phyloP scores from a whole-genome alignment of 2,113 vertebrate species.

The Pterocles orientalis region DNA sequence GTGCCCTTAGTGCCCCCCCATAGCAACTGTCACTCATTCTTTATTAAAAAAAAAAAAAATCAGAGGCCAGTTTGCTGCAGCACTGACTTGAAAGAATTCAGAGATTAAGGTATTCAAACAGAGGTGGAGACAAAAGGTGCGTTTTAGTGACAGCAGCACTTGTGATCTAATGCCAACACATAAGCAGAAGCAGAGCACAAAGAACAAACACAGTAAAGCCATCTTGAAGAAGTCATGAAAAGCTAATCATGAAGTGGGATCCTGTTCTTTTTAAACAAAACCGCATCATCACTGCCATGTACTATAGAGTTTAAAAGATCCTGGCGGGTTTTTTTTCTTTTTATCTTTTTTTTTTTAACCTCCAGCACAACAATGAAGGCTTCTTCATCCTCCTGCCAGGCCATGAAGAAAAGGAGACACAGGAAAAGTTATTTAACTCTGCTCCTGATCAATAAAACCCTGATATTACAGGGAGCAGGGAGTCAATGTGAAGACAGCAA shows the following conservation, averaged over 20 bases:
- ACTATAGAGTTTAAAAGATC: background rate
- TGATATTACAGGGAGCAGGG: background rate
- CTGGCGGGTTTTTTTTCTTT: fast-evolving
- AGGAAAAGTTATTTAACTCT: background rate
- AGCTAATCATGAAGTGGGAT: background rate
- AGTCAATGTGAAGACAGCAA: background rate
- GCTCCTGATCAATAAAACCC: background rate
- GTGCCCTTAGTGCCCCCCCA: background rate
- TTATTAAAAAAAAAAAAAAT: background rate
- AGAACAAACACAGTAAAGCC: background rate
- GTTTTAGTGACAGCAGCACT: background rate
- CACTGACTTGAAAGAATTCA: background rate
- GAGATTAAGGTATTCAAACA: background rate
- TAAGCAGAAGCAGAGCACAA: background rate
- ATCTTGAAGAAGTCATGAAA: background rate
- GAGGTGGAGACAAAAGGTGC: background rate
- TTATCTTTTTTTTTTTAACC: background rate
- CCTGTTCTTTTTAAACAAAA: background rate
- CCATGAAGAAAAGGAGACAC: background rate
- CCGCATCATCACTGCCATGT: background rate
- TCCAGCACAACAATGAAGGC: background rate
- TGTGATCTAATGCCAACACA: background rate
- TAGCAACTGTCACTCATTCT: background rate
- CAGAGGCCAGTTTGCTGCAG: background rate
- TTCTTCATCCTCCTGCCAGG: background rate